Percentiles rank a stretch among this genome's conserved stretches.
These are phyloP conservation scores for Cephalotes varians DNA, from an alignment of 2,888 invertebrate species.

Conservation along the genomic window DNA sequence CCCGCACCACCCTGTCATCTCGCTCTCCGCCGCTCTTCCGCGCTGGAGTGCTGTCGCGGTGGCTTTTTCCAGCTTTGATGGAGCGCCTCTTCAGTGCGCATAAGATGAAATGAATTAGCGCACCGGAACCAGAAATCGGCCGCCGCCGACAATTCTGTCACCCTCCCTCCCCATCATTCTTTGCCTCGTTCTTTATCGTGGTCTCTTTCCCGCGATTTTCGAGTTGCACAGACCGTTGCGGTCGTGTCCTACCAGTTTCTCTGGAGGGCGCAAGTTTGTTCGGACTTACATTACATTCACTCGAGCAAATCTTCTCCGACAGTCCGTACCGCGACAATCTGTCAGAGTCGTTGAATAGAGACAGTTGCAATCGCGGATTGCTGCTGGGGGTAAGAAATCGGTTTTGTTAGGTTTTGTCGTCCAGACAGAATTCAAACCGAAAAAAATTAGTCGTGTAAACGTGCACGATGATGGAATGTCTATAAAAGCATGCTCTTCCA, in stretches of 20 bases:
- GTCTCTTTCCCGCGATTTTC: slow-evolving; percentile 49
- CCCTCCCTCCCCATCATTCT: slow-evolving; percentile 44
- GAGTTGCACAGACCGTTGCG: slow-evolving; percentile 63
- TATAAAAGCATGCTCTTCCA: not conserved
- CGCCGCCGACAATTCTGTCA: slow-evolving; percentile 42
- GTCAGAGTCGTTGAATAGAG: slow-evolving; percentile 21
- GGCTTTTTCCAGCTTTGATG: slow-evolving; percentile 83
- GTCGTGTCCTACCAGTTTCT: slow-evolving; percentile 57
- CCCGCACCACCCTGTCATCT: slow-evolving; percentile 71
- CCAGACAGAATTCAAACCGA: not conserved
- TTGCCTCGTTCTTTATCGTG: slow-evolving; percentile 10
- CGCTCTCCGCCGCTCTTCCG: slow-evolving; percentile 62
- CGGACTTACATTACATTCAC: slow-evolving; percentile 63
- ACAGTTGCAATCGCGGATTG: slow-evolving; percentile 17
- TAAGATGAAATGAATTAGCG: slow-evolving; percentile 83
- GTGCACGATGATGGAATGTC: not conserved
- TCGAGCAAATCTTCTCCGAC: slow-evolving; percentile 15
- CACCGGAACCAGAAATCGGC: slow-evolving; percentile 67
- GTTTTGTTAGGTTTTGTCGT: not conserved
- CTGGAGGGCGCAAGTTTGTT: slow-evolving; percentile 48
- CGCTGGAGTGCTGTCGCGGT: slow-evolving; percentile 79
- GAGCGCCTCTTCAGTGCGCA: slow-evolving; percentile 83
- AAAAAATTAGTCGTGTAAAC: not conserved
- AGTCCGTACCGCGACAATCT: slow-evolving; percentile 3
- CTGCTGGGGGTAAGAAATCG: not conserved